phyloP scores from a whole-genome alignment of 2,888 invertebrate genomes.

The Pyrgus malvae region DNA sequence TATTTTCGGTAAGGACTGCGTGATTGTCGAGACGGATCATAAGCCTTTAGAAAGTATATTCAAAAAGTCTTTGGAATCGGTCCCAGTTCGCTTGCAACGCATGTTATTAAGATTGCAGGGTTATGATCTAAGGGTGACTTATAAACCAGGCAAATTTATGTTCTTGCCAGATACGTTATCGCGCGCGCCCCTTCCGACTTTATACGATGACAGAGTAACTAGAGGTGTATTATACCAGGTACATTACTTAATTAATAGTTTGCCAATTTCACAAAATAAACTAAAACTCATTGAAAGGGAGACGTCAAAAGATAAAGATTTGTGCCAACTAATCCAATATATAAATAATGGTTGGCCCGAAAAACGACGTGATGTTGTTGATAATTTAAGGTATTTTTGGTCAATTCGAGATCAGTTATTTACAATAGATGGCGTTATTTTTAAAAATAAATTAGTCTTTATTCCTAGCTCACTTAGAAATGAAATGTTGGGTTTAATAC shows the following conservation, averaged over 20 bases:
- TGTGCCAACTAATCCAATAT: neutral
- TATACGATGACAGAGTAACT: constrained; percentile 15
- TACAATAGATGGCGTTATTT: too few species aligned
- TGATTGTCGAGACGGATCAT: too few species aligned
- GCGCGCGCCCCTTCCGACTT: constrained; percentile 24
- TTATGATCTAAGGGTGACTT: constrained; percentile 5
- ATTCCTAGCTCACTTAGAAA: too few species aligned
- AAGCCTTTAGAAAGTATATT: too few species aligned
- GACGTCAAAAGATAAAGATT: neutral
- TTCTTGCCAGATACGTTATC: constrained; percentile 29
- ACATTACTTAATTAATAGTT: neutral
- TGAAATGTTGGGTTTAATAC: too few species aligned
- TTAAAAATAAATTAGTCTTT: too few species aligned
- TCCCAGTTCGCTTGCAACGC: too few species aligned
- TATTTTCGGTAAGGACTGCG: constrained; percentile 20
- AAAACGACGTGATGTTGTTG: neutral
- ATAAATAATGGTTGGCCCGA: neutral
- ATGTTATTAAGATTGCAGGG: constrained; percentile 29
- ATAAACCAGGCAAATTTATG: constrained; percentile 29
- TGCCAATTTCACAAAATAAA: constrained; percentile 7
- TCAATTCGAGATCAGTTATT: too few species aligned
- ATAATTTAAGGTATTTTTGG: too few species aligned
- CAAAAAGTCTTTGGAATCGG: too few species aligned
- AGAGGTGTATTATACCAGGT: constrained; percentile 2
- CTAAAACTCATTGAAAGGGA: constrained; percentile 2